These are phyloP conservation scores for Cabera pusaria DNA, from an alignment of 2,888 invertebrate species.

Conservation along the genomic window DNA sequence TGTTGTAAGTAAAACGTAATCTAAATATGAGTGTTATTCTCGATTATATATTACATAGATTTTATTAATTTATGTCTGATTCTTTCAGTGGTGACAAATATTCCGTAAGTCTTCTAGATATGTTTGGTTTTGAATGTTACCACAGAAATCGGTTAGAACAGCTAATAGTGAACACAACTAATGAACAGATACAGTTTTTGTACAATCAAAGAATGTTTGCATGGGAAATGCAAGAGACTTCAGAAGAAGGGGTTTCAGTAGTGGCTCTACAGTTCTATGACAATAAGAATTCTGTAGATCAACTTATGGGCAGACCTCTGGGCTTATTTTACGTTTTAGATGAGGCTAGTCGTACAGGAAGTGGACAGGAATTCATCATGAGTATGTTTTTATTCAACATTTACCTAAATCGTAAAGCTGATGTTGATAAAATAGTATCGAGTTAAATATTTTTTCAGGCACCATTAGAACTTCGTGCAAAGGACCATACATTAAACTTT, in stretches of 20 bases:
- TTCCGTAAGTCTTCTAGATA: slow-evolving; percentile 91
- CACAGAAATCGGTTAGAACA: slow-evolving; percentile 93
- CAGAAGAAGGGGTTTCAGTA: slow-evolving; percentile 91
- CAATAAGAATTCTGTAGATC: slow-evolving; percentile 94
- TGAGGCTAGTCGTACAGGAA: slow-evolving; percentile 90
- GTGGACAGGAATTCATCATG: slow-evolving; percentile 88
- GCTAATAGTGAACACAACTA: slow-evolving; percentile 93
- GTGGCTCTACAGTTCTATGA: slow-evolving; percentile 91
- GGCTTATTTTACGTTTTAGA: slow-evolving; percentile 94
- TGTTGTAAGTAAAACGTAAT: slow-evolving; percentile 87
- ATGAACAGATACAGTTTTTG: slow-evolving; percentile 96
- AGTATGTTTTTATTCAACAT: slow-evolving; percentile 73
- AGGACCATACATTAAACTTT: slow-evolving; percentile 80
- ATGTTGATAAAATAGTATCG: slow-evolving; percentile 5
- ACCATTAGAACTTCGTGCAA: slow-evolving; percentile 79
- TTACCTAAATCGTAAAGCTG: neutral
- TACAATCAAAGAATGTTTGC: slow-evolving; percentile 96
- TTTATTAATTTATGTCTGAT: no score
- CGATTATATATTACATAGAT: no score
- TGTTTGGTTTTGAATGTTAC: slow-evolving; percentile 97
- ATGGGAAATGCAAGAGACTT: slow-evolving; percentile 93
- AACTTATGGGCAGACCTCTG: slow-evolving; percentile 91
- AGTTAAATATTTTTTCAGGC: slow-evolving; percentile 58
- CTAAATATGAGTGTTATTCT: neutral
- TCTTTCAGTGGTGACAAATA: slow-evolving; percentile 91